These are phyloP conservation scores for Mesorhabditis sp. DNA, from an alignment of 2,888 invertebrate genomes.

Conservation along the genomic window DNA sequence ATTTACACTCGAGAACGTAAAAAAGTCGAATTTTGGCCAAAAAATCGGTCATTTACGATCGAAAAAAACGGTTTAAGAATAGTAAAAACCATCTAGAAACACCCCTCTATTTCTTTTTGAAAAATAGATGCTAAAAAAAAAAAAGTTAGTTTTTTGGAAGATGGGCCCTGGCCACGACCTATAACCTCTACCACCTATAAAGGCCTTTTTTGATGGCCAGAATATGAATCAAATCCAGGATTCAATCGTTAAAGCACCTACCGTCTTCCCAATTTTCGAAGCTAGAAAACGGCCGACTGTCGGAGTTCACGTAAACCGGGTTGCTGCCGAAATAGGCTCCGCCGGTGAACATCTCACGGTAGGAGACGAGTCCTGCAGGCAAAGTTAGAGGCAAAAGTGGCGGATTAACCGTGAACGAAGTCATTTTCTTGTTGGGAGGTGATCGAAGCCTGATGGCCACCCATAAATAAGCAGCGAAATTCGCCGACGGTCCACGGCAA, in stretches of 20 bases:
- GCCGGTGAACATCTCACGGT: conserved; percentile 50
- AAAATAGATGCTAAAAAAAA: too few relatives aligned
- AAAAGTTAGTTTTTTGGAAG: too few relatives aligned
- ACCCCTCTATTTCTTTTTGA: too few relatives aligned
- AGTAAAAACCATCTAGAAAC: too few relatives aligned
- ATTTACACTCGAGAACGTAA: too few relatives aligned
- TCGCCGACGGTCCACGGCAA: conserved; percentile 50
- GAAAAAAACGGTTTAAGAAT: too few relatives aligned
- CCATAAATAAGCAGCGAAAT: conserved; percentile 53
- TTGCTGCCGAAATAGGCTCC: conserved; percentile 50
- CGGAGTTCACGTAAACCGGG: conserved; percentile 45
- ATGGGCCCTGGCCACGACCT: too few relatives aligned
- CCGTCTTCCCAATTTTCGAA: conserved; percentile 50
- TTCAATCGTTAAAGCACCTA: conserved; percentile 8
- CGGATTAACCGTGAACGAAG: conserved; percentile 48
- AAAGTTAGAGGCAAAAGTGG: neutral
- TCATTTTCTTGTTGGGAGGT: conserved; percentile 46
- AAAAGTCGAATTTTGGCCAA: too few relatives aligned
- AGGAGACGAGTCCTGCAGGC: conserved; percentile 41
- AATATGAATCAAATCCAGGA: too few relatives aligned
- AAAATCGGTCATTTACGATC: too few relatives aligned
- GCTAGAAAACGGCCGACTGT: conserved; percentile 36
- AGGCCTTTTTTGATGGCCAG: too few relatives aligned
- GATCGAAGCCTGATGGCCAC: conserved; percentile 50
- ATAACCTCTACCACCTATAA: too few relatives aligned